Conservation (phyloP, 2,888 invertebrate species). For the Operophtera brumata region DNA sequence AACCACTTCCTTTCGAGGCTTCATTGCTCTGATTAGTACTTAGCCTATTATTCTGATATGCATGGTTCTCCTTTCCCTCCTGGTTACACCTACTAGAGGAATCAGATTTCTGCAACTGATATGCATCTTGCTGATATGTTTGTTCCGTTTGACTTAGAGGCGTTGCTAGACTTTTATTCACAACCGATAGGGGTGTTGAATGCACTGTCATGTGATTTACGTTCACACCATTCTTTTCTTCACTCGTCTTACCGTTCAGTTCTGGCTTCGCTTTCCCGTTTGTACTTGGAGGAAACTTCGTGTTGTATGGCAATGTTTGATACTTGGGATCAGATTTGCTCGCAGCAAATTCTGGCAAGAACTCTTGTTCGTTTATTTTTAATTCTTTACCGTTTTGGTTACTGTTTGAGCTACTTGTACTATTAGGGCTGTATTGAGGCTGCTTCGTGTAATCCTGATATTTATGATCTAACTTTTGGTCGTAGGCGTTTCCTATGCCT, state of each 20-base stretch:
- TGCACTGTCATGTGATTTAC: constrained; percentile 80
- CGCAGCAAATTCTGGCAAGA: constrained; percentile 85
- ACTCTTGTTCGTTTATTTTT: constrained; percentile 78
- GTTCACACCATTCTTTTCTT: constrained; percentile 69
- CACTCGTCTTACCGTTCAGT: constrained; percentile 61
- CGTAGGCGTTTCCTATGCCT: constrained; percentile 72
- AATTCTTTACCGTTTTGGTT: constrained; percentile 73
- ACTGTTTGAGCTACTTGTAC: constrained; percentile 75
- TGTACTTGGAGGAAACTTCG: constrained; percentile 87
- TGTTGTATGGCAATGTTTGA: constrained; percentile 94
- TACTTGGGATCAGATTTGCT: constrained; percentile 94
- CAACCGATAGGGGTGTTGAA: constrained; percentile 75
- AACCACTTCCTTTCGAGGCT: constrained; percentile 55
- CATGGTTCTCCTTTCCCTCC: constrained; percentile 79
- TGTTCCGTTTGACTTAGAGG: constrained; percentile 81
- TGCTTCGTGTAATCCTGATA: constrained; percentile 75
- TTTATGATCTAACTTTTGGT: constrained; percentile 75
- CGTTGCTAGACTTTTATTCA: constrained; percentile 84
- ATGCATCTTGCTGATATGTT: constrained; percentile 78
- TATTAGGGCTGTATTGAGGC: constrained; percentile 81
- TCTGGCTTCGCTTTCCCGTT: constrained; percentile 69
- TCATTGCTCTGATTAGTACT: constrained; percentile 71
- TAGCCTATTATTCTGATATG: constrained; percentile 74
- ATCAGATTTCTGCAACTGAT: constrained; percentile 78
- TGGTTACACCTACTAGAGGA: constrained; percentile 76